Conservation (phyloP, 2,888 invertebrate species). For the Drosophila nr. medialis region DNA sequence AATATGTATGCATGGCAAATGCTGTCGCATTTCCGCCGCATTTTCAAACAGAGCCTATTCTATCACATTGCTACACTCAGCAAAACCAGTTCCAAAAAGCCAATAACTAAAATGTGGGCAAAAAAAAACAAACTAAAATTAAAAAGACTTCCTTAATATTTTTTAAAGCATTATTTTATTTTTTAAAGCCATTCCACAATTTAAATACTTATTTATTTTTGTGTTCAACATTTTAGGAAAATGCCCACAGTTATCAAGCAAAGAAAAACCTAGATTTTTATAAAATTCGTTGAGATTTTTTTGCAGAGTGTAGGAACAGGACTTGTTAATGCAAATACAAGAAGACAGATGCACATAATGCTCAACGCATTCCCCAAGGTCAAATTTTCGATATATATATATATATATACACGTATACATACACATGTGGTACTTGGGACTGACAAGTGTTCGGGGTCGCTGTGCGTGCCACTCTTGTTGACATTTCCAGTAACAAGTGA, state of each 20-base stretch:
- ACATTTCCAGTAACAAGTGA: slow-evolving; percentile 73
- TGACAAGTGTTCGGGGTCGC: background rate
- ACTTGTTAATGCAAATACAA: slow-evolving; percentile 38
- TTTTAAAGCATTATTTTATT: background rate
- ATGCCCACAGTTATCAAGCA: background rate
- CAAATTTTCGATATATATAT: slow-evolving; percentile 27
- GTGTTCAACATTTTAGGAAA: background rate
- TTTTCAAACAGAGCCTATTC: slow-evolving; percentile 10
- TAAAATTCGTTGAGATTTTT: background rate
- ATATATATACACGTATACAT: background rate
- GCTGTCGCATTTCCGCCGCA: slow-evolving; percentile 55
- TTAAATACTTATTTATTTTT: background rate
- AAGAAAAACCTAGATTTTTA: background rate
- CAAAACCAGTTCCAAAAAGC: background rate
- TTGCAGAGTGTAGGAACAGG: background rate
- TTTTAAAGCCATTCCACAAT: background rate
- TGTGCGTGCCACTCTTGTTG: slow-evolving; percentile 67
- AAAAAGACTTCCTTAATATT: background rate
- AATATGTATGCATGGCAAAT: slow-evolving; percentile 53
- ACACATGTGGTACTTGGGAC: slow-evolving; percentile 17
- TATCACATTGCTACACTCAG: background rate
- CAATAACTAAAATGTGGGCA: background rate
- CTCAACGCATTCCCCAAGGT: slow-evolving; percentile 54
- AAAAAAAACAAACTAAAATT: background rate
- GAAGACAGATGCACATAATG: slow-evolving; percentile 23